Evolutionary conservation across 2,888 invertebrate genomes (phyloP).

Genomic region (Metacarcinus magister): DNA sequence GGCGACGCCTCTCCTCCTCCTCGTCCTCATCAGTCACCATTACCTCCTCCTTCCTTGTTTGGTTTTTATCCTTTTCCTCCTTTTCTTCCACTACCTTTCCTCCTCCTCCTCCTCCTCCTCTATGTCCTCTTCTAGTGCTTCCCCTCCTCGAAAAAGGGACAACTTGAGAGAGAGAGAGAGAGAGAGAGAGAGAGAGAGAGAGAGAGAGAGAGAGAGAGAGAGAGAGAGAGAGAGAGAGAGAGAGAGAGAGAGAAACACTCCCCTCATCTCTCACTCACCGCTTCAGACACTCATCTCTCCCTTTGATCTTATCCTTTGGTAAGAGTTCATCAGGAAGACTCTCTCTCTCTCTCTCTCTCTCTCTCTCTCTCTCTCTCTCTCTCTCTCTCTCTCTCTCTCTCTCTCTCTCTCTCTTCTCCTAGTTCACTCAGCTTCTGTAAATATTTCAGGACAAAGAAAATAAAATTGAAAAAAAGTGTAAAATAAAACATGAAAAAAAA

Average conservation of each 20-base stretch:
- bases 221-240: slow-evolving; percentile 46
- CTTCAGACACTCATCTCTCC: background rate
- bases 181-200: slow-evolving; percentile 43
- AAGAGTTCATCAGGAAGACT: background rate
- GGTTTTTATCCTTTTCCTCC: background rate
- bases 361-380: background rate
- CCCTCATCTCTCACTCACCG: background rate
- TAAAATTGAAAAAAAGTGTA: background rate
- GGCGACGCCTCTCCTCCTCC: background rate
- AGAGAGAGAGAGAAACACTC: background rate
- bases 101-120: background rate
- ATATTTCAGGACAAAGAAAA: background rate
- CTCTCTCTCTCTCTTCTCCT: background rate
- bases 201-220: slow-evolving; percentile 41
- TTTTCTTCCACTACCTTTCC: background rate
- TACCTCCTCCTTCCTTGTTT: background rate
- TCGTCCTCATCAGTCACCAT: background rate
- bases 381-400: background rate
- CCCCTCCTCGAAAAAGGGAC: background rate
- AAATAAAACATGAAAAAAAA: background rate
- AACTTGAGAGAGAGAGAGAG: background rate
- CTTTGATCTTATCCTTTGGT: background rate
- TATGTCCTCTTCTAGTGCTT: background rate
- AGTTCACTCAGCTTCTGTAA: background rate
- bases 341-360: slow-evolving; percentile 33